Base-by-base conservation (phyloP, 2,113 vertebrate genomes). In the Larimichthys crocea region DNA sequence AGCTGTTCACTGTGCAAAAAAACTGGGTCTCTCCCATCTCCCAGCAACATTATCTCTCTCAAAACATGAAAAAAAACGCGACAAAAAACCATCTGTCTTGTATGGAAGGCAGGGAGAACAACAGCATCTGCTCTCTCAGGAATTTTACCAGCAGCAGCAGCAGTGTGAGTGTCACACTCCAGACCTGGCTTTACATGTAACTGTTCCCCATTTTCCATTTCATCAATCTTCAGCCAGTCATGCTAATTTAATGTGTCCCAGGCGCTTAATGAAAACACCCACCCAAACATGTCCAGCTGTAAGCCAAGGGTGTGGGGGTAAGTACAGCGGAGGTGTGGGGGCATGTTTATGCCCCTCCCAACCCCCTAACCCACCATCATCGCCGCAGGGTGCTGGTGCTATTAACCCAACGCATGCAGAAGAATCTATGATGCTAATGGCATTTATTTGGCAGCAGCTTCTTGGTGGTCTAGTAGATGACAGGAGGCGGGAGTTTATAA, bases 171-270 rank as follows among this genome's bases (percentile, higher is more conserved):
- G 66, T 70, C 79, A 48, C 52, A 56, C 62, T 62, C 50, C 19
- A 17, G 29, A 42, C 1, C n/a, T 3, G 0, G 60, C 71, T 79
- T 64, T 59, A n/a, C n/a, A n/a, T n/a, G n/a, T n/a, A 79, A 85
- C 61, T 31, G 17, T 60, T 46, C 72, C 73, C 67, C 52, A 62
- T 85, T 85, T 86, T 85, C 75, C 67, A 81, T 75, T 82, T 79
- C 86, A 91, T 92, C 89, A 83, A 73, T 86, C 80, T 68, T 72
- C 53, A 83, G 52, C 86, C 74, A 69, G 24, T 86, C 86, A 57
- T 81, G 77, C 63, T 74, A 63, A 92, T 90, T 89, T 85, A 76
- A 88, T 19, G 71, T 69, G 65, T 74, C 78, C 62, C 22, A 1
- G 15, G 66, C 11, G 64, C 0, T 57, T 75, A 88, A 90, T 82